phyloP scores from a whole-genome alignment of 2,797 vertebrate genomes.

The Tenualosa thibaudeaui region DNA sequence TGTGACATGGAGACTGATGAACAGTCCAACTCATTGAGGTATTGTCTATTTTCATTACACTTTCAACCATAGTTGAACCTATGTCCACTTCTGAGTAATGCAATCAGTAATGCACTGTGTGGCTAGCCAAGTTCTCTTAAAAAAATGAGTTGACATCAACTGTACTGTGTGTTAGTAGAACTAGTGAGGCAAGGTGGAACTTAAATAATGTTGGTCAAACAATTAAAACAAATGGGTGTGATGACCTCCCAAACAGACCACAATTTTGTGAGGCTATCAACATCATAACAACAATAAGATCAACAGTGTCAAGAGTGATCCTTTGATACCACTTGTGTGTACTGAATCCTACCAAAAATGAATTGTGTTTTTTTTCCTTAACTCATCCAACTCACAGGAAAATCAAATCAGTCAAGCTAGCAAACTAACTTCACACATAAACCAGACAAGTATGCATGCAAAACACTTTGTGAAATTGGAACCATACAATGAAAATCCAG shows the following conservation, averaged over 20 bases:
- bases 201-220: background rate
- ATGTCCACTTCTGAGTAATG: background rate
- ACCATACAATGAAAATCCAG: background rate
- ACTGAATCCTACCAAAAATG: background rate
- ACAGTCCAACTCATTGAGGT: background rate
- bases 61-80: background rate
- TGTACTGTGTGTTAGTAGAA: background rate
- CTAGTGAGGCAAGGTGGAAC: background rate
- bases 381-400: background rate
- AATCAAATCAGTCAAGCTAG: background rate
- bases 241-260: background rate
- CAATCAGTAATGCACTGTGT: constrained; percentile 4
- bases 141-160: background rate
- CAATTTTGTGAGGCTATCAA: background rate
- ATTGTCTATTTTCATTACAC: constrained; percentile 1
- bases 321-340: background rate
- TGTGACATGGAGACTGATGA: background rate
- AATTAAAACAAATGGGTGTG: background rate
- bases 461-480: background rate
- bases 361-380: background rate
- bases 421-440: background rate
- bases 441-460: background rate
- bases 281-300: background rate
- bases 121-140: background rate
- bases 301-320: background rate